Conservation (phyloP, 2,888 invertebrate species). For the Crematogaster levior region DNA sequence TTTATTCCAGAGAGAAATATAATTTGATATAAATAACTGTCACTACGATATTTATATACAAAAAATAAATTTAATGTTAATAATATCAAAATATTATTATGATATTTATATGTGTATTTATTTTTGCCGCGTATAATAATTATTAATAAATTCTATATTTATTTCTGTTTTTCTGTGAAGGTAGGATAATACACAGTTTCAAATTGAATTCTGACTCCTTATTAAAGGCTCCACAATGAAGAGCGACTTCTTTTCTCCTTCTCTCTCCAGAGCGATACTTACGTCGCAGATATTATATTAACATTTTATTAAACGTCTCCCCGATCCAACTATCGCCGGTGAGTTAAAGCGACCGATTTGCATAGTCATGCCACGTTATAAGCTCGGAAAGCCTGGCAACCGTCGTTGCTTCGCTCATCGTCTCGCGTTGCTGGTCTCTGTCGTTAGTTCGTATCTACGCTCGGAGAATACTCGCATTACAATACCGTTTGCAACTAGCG, state of each 20-base stretch:
- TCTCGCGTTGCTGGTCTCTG: slow-evolving; percentile 27
- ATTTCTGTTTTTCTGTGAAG: background rate
- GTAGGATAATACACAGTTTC: background rate
- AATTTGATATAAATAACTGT: background rate
- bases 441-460: slow-evolving; percentile 41
- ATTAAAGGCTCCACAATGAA: slow-evolving; percentile 14
- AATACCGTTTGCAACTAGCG: slow-evolving; percentile 51
- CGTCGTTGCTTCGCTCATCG: slow-evolving; percentile 38
- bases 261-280: slow-evolving; percentile 11
- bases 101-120: background rate
- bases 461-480: slow-evolving; percentile 44
- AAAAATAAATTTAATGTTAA: background rate
- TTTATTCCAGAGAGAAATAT: background rate
- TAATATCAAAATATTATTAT: no score
- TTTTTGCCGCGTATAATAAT: background rate
- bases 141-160: background rate
- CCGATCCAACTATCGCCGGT: slow-evolving; percentile 26
- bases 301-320: slow-evolving; percentile 49
- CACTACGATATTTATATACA: background rate
- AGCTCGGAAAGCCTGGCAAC: slow-evolving; percentile 45
- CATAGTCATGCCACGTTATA: slow-evolving; percentile 50
- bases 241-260: background rate
- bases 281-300: slow-evolving; percentile 36
- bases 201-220: slow-evolving; percentile 40
- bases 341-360: slow-evolving; percentile 44